These are phyloP conservation scores for Cynaeus angustus DNA, from an alignment of 2,888 invertebrate genomes.

Conservation along the genomic window DNA sequence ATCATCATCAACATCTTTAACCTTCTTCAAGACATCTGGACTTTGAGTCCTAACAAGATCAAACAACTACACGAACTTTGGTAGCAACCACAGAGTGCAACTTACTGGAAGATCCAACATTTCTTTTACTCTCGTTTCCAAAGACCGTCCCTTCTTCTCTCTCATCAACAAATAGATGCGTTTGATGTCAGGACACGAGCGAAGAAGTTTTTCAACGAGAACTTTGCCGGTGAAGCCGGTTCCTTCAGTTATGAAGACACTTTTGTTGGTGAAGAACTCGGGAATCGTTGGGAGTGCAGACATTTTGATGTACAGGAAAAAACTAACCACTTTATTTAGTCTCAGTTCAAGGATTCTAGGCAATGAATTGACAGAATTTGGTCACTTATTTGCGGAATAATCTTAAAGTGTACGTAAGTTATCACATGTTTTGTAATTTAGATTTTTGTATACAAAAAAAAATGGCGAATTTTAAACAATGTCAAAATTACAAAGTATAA, in stretches of 20 bases:
- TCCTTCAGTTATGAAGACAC: conserved; percentile 88
- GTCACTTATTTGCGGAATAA: too few species aligned
- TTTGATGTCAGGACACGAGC: conserved; percentile 84
- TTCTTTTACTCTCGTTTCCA: conserved; percentile 76
- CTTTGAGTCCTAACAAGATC: conserved; percentile 4
- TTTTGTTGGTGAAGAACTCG: conserved; percentile 80
- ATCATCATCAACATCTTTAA: conserved; percentile 21
- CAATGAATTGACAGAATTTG: too few species aligned
- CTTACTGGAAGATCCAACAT: conserved; percentile 74
- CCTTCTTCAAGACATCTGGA: conserved; percentile 67
- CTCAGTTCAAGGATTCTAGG: too few species aligned
- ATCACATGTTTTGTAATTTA: too few species aligned
- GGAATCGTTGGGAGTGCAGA: conserved; percentile 70
- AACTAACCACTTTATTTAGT: too few species aligned
- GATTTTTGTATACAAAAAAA: too few species aligned
- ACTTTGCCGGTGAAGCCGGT: conserved; percentile 95
- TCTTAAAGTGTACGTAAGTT: too few species aligned
- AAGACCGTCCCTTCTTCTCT: conserved; percentile 78
- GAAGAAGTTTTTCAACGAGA: conserved; percentile 88
- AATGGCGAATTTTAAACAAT: too few species aligned
- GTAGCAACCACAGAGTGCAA: conserved; percentile 53
- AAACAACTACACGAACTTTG: conserved; percentile 20
- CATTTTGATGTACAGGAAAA: too few species aligned
- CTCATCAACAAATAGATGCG: conserved; percentile 86
- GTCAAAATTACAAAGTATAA: too few species aligned